phyloP scores from a whole-genome alignment of 1,140 invertebrate species.

The Drosophila funebris region DNA sequence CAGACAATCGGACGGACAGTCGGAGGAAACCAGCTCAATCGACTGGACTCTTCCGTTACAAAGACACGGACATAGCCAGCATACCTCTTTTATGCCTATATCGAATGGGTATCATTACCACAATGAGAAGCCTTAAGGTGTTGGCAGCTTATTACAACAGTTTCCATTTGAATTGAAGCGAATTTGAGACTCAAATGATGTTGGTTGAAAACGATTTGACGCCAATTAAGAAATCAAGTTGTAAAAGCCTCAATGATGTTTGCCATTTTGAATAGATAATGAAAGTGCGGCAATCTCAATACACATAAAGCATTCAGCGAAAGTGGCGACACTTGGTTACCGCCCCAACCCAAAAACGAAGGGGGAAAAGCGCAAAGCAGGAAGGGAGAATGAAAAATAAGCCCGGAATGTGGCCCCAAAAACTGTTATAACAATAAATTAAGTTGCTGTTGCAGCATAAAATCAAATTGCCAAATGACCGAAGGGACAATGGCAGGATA shows the following conservation, averaged over 20 bases:
- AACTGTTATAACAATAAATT: constrained; percentile 78
- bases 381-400: not conserved
- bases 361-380: not conserved
- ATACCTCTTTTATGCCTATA: no score
- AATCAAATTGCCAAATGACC: constrained; percentile 68
- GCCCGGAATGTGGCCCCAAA: constrained; percentile 39
- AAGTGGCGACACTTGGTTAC: constrained; percentile 46
- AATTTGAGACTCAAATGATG: not conserved
- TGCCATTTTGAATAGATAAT: constrained; percentile 46
- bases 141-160: no score
- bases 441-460: constrained; percentile 79
- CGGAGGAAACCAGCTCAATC: no score
- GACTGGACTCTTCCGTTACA: no score
- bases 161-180: not conserved
- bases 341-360: no score
- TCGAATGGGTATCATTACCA: no score
- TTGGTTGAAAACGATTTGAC: not conserved
- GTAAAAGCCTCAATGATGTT: not conserved
- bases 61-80: no score
- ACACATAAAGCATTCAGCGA: constrained; percentile 39
- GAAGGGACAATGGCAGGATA: constrained; percentile 4
- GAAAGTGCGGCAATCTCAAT: constrained; percentile 33
- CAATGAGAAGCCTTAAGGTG: no score
- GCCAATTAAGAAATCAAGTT: constrained; percentile 12
- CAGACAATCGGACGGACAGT: no score